phyloP scores from a whole-genome alignment of 1,140 invertebrate genomes.

The Eriosoma lanigerum region DNA sequence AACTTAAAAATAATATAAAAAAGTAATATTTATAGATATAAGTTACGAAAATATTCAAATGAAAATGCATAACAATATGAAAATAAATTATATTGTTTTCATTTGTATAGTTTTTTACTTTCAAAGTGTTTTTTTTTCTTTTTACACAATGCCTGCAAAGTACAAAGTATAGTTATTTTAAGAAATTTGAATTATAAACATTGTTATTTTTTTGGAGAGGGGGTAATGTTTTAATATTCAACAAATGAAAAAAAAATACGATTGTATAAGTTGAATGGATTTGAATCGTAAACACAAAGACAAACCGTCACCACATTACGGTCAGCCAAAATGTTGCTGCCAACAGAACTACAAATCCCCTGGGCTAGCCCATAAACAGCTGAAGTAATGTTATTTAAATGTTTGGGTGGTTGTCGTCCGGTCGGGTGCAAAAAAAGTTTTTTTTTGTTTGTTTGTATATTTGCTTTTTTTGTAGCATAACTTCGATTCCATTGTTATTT shows the following conservation, averaged over 20 bases:
- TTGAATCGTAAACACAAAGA: slow-evolving; percentile 16
- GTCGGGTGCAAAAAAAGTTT: slow-evolving; percentile 21
- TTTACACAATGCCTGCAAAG: neutral
- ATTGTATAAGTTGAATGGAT: slow-evolving; percentile 15
- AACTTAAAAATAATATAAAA: no score
- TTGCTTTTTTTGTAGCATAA: neutral
- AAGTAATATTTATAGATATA: no score
- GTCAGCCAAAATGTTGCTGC: slow-evolving; percentile 31
- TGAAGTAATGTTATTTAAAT: slow-evolving; percentile 45
- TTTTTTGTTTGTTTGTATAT: slow-evolving; percentile 31
- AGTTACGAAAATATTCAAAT: no score
- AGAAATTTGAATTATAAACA: slow-evolving; percentile 34
- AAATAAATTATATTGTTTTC: no score
- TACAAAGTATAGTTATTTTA: neutral
- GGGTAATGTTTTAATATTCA: slow-evolving; percentile 32
- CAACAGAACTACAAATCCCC: slow-evolving; percentile 31
- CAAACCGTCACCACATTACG: slow-evolving; percentile 15
- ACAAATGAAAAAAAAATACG: neutral
- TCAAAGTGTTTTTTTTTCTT: neutral
- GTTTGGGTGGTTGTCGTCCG: slow-evolving; percentile 29
- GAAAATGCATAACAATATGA: no score
- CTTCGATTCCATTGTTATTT: slow-evolving; percentile 43
- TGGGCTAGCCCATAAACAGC: slow-evolving; percentile 24
- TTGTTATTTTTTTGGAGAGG: neutral
- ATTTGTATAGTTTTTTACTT: neutral